A percentile compares a stretch with the other conserved stretches of the same genome.
phyloP scores from a whole-genome alignment of 2,113 vertebrate genomes.

The Ammospiza caudacuta region DNA sequence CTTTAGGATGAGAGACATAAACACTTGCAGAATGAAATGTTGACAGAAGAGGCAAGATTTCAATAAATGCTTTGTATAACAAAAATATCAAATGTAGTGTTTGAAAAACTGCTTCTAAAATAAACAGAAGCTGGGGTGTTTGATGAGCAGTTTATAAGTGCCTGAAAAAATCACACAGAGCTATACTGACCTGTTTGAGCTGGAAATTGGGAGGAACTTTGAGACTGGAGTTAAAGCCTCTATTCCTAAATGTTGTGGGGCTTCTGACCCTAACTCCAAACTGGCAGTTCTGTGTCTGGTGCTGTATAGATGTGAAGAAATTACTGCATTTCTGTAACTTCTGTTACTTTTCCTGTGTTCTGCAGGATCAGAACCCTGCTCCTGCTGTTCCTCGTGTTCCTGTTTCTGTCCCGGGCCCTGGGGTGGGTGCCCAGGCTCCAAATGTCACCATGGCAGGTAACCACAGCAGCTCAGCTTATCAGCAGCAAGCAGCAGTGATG shows the following conservation, averaged over 20 bases:
- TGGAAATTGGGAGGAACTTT: not conserved
- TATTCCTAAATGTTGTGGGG: not conserved
- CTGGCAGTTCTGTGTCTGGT: not conserved
- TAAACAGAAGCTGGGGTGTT: not conserved
- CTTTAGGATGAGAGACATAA: not conserved
- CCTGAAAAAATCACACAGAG: not conserved
- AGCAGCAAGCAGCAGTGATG: constrained; percentile 84
- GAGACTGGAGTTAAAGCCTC: not conserved
- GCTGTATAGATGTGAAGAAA: not conserved
- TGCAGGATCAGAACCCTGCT: constrained; percentile 87
- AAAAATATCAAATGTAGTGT: not conserved
- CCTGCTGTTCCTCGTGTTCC: constrained; percentile 75
- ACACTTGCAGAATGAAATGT: not conserved
- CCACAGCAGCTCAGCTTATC: constrained; percentile 83
- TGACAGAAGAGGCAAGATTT: not conserved
- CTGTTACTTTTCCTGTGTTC: not conserved
- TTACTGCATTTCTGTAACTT: not conserved
- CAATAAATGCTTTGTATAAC: not conserved
- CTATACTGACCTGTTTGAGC: not conserved
- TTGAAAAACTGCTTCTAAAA: not conserved
- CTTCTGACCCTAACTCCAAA: not conserved
- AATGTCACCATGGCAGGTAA: constrained; percentile 77
- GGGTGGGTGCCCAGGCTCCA: constrained; percentile 77
- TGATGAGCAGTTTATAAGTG: not conserved
- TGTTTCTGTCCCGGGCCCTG: constrained; percentile 73